Percentiles rank a stretch among this genome's conserved stretches.
Evolutionary conservation across 2,888 invertebrate genomes (phyloP).

Genomic region (Aethes cnicana): DNA sequence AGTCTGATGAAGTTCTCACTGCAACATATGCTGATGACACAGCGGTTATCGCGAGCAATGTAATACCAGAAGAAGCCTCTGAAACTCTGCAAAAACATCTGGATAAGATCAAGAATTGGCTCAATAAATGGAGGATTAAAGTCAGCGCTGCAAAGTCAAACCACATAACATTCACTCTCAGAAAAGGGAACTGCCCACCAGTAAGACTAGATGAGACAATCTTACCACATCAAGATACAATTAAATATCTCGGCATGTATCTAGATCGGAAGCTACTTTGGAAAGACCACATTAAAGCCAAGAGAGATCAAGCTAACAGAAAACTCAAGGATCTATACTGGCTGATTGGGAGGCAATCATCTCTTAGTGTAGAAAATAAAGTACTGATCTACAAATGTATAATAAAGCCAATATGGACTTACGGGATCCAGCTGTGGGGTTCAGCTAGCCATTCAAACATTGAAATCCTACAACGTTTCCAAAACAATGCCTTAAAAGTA

Average conservation of each 20-base stretch:
- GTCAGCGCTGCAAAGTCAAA: constrained; percentile 23
- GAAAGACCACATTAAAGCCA: constrained; percentile 20
- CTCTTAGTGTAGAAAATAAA: too few relatives aligned
- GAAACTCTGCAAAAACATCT: constrained; percentile 15
- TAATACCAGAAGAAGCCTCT: constrained; percentile 17
- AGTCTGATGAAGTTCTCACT: not conserved
- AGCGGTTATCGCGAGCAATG: constrained; percentile 13
- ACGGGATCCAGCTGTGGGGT: too few relatives aligned
- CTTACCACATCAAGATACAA: constrained; percentile 3
- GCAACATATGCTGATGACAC: constrained; percentile 35
- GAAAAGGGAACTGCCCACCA: constrained; percentile 13
- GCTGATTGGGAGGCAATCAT: too few relatives aligned
- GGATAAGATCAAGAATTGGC: constrained; percentile 24
- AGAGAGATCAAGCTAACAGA: too few relatives aligned
- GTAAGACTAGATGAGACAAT: constrained; percentile 6
- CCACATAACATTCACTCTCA: constrained; percentile 28
- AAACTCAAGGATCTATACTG: too few relatives aligned
- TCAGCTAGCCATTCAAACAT: too few relatives aligned
- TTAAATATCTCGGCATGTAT: constrained; percentile 20
- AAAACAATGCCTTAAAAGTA: too few relatives aligned
- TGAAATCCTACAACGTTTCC: too few relatives aligned
- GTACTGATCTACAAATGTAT: too few relatives aligned
- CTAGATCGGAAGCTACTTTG: constrained; percentile 14
- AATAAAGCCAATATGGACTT: too few relatives aligned
- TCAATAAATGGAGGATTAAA: constrained; percentile 31